Evolutionary conservation across 1,140 invertebrate genomes (phyloP).

Genomic region (Tetragonula clypearis): DNA sequence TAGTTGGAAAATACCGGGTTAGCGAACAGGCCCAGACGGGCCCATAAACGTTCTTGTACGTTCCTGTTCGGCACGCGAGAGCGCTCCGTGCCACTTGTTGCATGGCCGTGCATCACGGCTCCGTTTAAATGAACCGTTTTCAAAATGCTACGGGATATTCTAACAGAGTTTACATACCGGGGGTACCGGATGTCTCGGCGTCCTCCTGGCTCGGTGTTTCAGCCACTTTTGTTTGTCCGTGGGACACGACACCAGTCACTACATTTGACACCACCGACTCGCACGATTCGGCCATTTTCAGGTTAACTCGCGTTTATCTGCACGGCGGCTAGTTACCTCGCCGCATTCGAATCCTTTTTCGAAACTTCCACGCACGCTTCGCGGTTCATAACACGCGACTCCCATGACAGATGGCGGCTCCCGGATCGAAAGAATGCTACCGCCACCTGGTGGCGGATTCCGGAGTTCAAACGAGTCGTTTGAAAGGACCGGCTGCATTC

Average conservation of each 20-base stretch:
- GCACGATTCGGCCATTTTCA: slow-evolving; percentile 75
- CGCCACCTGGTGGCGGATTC: slow-evolving; percentile 20
- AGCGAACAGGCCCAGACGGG: slow-evolving; percentile 6
- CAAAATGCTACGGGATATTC: slow-evolving; percentile 27
- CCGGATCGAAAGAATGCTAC: slow-evolving; percentile 11
- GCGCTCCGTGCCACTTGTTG: slow-evolving; percentile 72
- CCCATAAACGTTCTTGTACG: slow-evolving; percentile 28
- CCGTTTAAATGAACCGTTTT: slow-evolving; percentile 53
- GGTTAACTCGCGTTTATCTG: slow-evolving; percentile 73
- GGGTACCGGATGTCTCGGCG: slow-evolving; percentile 35
- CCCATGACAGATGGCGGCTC: slow-evolving; percentile 49
- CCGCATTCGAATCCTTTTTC: slow-evolving; percentile 69
- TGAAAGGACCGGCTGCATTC: neutral
- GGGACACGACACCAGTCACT: slow-evolving; percentile 56
- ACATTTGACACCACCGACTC: slow-evolving; percentile 64
- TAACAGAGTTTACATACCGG: slow-evolving; percentile 46
- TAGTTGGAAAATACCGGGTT: slow-evolving; percentile 29
- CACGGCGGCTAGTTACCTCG: slow-evolving; percentile 58
- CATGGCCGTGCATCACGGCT: slow-evolving; percentile 63
- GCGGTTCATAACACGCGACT: slow-evolving; percentile 34
- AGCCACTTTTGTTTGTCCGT: slow-evolving; percentile 35
- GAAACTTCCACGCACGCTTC: slow-evolving; percentile 68
- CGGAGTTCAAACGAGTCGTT: neutral
- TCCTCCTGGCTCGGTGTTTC: slow-evolving; percentile 40
- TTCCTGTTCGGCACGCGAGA: slow-evolving; percentile 65